These are phyloP conservation scores for Mormyrus lacerda DNA, from an alignment of 2,113 vertebrate species.

Conservation along the genomic window DNA sequence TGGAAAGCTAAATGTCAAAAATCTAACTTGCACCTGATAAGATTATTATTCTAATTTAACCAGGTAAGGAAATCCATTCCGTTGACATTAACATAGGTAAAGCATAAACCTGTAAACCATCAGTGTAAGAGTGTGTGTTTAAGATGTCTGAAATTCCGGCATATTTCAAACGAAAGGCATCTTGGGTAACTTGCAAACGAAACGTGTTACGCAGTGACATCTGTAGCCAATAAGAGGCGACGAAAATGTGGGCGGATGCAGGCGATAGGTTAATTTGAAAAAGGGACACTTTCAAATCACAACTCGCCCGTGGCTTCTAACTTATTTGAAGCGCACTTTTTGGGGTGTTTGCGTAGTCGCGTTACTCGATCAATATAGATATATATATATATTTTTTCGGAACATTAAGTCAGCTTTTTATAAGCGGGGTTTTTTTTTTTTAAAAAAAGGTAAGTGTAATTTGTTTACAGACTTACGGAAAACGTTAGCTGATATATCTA, in stretches of 20 bases:
- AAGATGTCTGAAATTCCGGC: neutral
- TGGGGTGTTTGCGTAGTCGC: neutral
- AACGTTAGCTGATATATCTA: neutral
- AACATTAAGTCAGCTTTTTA: neutral
- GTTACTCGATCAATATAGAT: neutral
- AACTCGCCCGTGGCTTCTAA: neutral
- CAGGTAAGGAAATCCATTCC: neutral
- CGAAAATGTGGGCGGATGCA: neutral
- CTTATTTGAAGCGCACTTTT: neutral
- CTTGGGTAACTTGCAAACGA: neutral
- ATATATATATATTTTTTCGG: neutral
- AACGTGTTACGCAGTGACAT: neutral
- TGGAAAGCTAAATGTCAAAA: neutral
- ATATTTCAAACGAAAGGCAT: neutral
- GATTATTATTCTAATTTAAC: neutral
- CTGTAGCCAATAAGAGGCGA: neutral
- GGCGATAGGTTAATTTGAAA: conserved; percentile 5
- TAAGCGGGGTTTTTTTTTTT: neutral
- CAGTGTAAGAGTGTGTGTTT: neutral
- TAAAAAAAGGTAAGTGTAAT: neutral
- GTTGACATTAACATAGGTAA: neutral
- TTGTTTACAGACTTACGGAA: neutral
- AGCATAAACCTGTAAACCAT: neutral
- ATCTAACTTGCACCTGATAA: neutral
- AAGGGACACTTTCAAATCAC: neutral